Percentiles rank a stretch among this genome's conserved stretches.
These are phyloP conservation scores for Iselma pallidipennis DNA, from an alignment of 2,888 invertebrate species.

Conservation along the genomic window DNA sequence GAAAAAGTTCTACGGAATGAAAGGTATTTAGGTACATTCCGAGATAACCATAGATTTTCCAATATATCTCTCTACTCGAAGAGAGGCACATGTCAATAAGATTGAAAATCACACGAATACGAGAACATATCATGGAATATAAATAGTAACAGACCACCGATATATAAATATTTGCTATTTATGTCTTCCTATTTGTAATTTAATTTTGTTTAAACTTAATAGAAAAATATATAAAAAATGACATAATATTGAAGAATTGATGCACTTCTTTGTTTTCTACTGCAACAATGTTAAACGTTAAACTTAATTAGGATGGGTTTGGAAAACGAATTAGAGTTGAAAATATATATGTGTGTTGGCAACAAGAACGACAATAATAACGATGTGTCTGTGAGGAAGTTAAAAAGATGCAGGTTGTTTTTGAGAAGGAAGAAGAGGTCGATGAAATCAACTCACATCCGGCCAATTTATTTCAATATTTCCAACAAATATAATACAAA, in stretches of 20 bases:
- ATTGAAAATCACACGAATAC: not conserved
- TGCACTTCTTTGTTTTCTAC: not conserved
- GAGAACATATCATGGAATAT: not conserved
- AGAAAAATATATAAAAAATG: not conserved
- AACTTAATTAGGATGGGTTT: not conserved
- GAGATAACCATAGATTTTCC: not conserved
- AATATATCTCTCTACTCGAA: not conserved
- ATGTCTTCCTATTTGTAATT: too few relatives aligned
- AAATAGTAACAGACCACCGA: not conserved
- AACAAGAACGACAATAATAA: not conserved
- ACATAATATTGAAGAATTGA: not conserved
- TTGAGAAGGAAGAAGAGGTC: not conserved
- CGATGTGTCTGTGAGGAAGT: not conserved
- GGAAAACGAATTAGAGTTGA: not conserved
- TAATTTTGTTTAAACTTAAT: too few relatives aligned
- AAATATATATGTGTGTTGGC: not conserved
- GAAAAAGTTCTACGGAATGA: not conserved
- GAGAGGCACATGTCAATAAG: not conserved
- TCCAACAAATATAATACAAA: not conserved
- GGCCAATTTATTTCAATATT: slow-evolving; percentile 3
- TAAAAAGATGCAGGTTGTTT: not conserved
- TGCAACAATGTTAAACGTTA: not conserved
- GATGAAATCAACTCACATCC: not conserved
- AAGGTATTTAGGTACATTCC: not conserved
- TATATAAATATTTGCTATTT: not conserved